Base-by-base conservation (phyloP, 2,888 invertebrate species). In the Rutpela maculata region DNA sequence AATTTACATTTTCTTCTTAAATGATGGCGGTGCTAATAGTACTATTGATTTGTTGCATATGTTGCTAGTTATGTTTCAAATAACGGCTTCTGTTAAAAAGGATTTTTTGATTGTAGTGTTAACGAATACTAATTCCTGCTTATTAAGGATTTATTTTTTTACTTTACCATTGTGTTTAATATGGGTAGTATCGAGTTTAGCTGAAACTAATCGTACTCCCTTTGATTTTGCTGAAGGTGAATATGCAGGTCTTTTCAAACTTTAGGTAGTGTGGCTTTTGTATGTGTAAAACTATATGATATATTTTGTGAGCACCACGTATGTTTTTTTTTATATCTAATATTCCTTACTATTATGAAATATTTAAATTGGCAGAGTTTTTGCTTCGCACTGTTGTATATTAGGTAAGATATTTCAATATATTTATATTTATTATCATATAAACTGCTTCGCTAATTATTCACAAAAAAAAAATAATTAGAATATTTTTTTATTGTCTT, bases 371-470 rank as follows among this genome's bases (percentile, higher is more conserved):
- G 59, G 78, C 78, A 81, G 74, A 66, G 74, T 62, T 78, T 77
- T 79, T 79, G 81, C 79, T 81, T 81, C 87, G 88, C 88, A 88
- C 88, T 87, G 87, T 88, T 88, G 88, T 87, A 85, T 88, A 87
- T 87, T 88, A 86, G 84, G 83, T 87, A 87, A 87, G 86, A 83
- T 86, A 84, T 84, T 86, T 85, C 82, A 82, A 85, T 85, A 86
- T 86, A 86, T 85, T 86, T 86, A 85, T 84, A 81, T 83, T 84
- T 85, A 86, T 82, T 82, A 85, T 80, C 82, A 84, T 83, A 82
- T 85, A 35, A 80, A 80, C 86, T 86, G 86, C 87, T 87, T 87
- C 81, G 84, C 85, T 85, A 84, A 83, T 85, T 85, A 82, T 85
- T 85, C 84, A 82, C 80, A 65, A 82, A 50, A 50, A 50, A n/a